Conservation (phyloP, 2,113 vertebrate species). For the Panurus biarmicus region DNA sequence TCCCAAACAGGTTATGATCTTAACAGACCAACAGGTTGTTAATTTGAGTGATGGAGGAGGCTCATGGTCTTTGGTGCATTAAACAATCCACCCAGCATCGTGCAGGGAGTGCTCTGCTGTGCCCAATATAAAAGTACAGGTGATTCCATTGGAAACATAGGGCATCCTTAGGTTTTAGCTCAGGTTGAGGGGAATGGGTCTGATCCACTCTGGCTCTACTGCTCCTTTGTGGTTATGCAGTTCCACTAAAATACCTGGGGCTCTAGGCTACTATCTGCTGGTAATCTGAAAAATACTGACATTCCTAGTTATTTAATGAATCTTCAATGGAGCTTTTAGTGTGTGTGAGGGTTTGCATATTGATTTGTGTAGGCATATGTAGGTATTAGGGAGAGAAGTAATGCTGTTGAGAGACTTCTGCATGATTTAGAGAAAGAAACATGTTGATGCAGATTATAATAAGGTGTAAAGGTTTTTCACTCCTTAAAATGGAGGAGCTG, state of each 20-base stretch:
- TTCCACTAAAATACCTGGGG: background rate
- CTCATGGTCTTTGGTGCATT: background rate
- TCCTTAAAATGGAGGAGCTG: background rate
- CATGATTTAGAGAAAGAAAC: background rate
- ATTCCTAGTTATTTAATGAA: constrained; percentile 2
- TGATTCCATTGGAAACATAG: background rate
- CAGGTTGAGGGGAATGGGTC: background rate
- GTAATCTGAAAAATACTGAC: background rate
- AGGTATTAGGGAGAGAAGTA: background rate
- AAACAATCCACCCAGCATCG: background rate
- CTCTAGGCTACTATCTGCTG: background rate
- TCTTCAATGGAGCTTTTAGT: background rate
- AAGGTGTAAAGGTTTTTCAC: background rate
- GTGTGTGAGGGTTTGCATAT: background rate
- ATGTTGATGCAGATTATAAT: background rate
- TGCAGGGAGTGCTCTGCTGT: background rate
- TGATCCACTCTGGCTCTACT: background rate
- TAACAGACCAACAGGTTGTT: background rate
- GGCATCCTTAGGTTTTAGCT: background rate
- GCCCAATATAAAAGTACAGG: background rate
- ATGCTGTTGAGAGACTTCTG: background rate
- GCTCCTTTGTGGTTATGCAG: background rate
- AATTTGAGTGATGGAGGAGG: background rate
- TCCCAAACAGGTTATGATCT: background rate
- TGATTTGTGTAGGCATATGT: background rate